Base-by-base conservation (phyloP, 2,113 vertebrate genomes). In the Mormyrus lacerda region DNA sequence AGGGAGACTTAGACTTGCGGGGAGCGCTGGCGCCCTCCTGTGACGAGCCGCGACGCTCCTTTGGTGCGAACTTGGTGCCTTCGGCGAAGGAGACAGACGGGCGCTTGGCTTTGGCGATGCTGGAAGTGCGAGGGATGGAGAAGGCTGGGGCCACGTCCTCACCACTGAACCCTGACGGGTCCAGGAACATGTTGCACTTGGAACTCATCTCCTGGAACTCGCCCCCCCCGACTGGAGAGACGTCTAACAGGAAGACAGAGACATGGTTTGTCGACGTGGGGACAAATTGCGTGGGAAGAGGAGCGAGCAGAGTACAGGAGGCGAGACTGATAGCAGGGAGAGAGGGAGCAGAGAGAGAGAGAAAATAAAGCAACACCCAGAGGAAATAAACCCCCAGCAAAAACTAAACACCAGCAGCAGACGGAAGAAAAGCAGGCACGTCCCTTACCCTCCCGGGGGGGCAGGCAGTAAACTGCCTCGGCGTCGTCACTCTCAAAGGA, bases 81-180 rank as follows among this genome's bases (percentile, higher is more conserved):
- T 99, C 98, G 0, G 98, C 98, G 17, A 99, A 99, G 48, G 98
- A 99, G 79, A 99, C 98, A 0, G 98, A 98, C 0, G 98, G 98
- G 0, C 98, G 93, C 93, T 99, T 99, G 92, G 97, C 94, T 91
- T 98, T 97, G 85, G 97, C 97, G 0, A 97, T 96, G 95, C 98
- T 99, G 95, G 98, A 99, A 15, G 98, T 99, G 50, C 98, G 97
- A 0, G 98, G 98, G 92, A 99, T 99, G 93, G 95, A 93, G 1
- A 98, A 98, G 0, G 96, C 93, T 5, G 96, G 96, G 0, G 96
- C 94, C 69, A 96, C 93, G 0, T 99, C 98, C 89, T 99, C 98
- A 0, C 94, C 94, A 90, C 94, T 93, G 13, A 97, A 96, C 85
- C 95, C 94, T 0, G 95, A 95, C 0, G 96, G 96, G 89, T 97